These are phyloP conservation scores for Engraulis encrasicolus DNA, from an alignment of 2,113 vertebrate genomes.

Conservation along the genomic window DNA sequence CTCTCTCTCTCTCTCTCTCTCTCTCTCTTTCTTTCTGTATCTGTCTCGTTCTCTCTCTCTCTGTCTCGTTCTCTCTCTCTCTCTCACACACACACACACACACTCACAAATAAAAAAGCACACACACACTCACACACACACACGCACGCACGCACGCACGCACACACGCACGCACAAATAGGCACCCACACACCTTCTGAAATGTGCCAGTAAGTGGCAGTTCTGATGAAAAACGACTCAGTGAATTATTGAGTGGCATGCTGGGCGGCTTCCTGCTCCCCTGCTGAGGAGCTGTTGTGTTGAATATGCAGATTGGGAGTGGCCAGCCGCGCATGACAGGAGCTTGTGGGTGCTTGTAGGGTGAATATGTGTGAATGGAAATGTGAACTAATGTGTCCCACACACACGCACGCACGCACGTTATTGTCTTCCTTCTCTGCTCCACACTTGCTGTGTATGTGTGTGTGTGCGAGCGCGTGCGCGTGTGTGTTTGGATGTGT, in stretches of 20 bases:
- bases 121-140: neutral
- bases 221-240: neutral
- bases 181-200: neutral
- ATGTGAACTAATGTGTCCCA: slow-evolving; percentile 30
- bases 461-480: no score
- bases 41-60: no score
- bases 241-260: neutral
- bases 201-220: neutral
- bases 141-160: no score
- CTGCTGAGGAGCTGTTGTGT: neutral
- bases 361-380: slow-evolving; percentile 52
- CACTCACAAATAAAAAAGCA: no score
- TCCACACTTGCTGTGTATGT: neutral
- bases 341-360: no score
- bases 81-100: no score
- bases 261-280: neutral
- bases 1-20: no score
- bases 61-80: no score
- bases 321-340: slow-evolving; percentile 53
- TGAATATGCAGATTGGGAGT: slow-evolving; percentile 56
- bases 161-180: neutral
- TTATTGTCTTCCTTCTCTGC: no score
- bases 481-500: neutral
- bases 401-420: neutral
- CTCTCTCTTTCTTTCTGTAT: no score